phyloP scores from a whole-genome alignment of 2,888 invertebrate species.

The Biston stratarius region DNA sequence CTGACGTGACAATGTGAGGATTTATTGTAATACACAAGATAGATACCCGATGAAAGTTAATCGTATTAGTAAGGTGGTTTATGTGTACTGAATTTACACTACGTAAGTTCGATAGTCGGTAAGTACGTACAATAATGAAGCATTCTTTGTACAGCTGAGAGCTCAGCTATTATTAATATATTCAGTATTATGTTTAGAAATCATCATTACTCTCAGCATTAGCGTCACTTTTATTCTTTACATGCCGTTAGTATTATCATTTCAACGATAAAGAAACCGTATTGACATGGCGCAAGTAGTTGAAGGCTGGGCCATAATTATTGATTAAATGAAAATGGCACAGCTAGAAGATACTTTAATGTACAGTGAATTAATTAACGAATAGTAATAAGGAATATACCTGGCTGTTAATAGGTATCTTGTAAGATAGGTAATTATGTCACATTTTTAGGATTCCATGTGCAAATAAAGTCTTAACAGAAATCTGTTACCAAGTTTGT shows the following conservation, averaged over 20 bases:
- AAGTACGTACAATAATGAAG: conserved; percentile 22
- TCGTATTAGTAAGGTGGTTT: conserved; percentile 26
- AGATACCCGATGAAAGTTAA: conserved; percentile 17
- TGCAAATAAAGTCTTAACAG: too few relatives aligned
- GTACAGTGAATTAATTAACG: not conserved
- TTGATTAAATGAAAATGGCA: not conserved
- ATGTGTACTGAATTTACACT: conserved; percentile 22
- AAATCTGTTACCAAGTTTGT: too few relatives aligned
- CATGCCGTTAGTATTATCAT: not conserved
- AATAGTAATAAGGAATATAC: too few relatives aligned
- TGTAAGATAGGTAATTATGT: too few relatives aligned
- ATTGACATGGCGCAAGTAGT: not conserved
- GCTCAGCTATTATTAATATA: conserved; percentile 6
- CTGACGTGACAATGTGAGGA: conserved; percentile 65
- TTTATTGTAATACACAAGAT: conserved; percentile 18
- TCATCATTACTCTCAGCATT: not conserved
- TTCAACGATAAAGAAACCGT: not conserved
- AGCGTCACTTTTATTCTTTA: not conserved
- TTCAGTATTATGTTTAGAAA: not conserved
- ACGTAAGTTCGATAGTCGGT: conserved; percentile 16
- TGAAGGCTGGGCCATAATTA: not conserved
- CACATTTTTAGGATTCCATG: too few relatives aligned
- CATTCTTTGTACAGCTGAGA: conserved; percentile 43
- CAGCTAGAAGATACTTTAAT: not conserved
- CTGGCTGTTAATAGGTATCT: too few relatives aligned